These are phyloP conservation scores for Herpetotheres cachinnans DNA, from an alignment of 2,113 vertebrate genomes.

Conservation along the genomic window DNA sequence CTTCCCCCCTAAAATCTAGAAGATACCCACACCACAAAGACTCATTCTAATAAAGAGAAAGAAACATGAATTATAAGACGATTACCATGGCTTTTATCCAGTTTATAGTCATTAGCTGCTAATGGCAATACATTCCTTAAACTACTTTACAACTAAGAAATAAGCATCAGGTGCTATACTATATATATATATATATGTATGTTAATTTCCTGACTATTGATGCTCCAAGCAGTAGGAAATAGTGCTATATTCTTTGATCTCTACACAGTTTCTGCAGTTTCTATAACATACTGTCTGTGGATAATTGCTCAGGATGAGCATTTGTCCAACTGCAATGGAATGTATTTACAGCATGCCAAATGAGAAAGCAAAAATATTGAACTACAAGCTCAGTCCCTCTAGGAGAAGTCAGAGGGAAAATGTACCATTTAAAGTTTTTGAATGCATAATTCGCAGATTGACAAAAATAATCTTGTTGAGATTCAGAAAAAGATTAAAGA, in stretches of 20 bases:
- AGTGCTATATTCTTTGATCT: neutral
- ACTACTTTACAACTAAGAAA: neutral
- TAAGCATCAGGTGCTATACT: neutral
- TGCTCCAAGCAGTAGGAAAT: neutral
- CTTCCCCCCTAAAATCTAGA: neutral
- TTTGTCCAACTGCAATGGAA: neutral
- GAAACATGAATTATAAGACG: neutral
- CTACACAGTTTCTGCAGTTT: neutral
- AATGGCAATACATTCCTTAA: neutral
- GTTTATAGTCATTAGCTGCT: neutral
- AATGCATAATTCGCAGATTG: neutral
- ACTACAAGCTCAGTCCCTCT: neutral
- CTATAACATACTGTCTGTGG: neutral
- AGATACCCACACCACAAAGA: neutral
- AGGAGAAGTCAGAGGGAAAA: neutral
- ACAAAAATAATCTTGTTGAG: neutral
- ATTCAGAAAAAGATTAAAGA: neutral
- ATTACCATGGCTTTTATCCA: slow-evolving; percentile 11
- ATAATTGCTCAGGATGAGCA: neutral
- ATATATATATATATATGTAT: neutral
- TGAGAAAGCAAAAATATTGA: neutral
- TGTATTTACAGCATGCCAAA: slow-evolving; percentile 31
- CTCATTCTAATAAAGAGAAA: neutral
- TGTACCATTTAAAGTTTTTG: neutral
- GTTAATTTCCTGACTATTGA: neutral